Percentiles rank a stretch among this genome's conserved stretches.
Evolutionary conservation across 1,140 invertebrate genomes (phyloP).

Genomic region (Asobara japonica): DNA sequence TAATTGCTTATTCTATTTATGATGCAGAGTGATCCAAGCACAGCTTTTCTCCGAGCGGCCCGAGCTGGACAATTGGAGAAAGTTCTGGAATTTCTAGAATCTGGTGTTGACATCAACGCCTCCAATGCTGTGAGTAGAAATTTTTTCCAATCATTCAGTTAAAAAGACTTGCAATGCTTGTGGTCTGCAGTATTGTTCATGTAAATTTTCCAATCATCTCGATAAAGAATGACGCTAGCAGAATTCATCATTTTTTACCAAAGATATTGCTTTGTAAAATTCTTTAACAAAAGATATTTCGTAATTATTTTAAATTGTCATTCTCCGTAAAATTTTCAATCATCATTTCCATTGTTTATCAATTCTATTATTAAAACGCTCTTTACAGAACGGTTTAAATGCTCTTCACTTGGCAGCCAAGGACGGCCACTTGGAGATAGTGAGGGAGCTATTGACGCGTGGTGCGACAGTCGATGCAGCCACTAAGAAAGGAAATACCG

Average conservation of each 20-base stretch:
- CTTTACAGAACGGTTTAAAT: slow-evolving; percentile 92
- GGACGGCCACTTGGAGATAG: slow-evolving; percentile 96
- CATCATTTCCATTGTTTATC: not conserved
- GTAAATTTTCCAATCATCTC: not conserved
- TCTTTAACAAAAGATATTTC: not conserved
- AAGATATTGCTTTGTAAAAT: not conserved
- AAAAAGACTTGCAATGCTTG: not conserved
- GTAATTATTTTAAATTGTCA: not conserved
- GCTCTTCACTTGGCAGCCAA: slow-evolving; percentile 97
- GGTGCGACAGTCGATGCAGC: slow-evolving; percentile 95
- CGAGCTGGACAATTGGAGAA: slow-evolving; percentile 96
- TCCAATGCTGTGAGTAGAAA: slow-evolving; percentile 89
- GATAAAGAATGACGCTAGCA: not conserved
- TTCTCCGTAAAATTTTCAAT: not conserved
- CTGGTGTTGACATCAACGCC: slow-evolving; percentile 95
- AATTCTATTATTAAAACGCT: slow-evolving; percentile 14
- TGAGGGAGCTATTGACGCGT: slow-evolving; percentile 88
- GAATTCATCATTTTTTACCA: not conserved
- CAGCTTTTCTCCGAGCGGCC: slow-evolving; percentile 91
- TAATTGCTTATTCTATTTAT: slow-evolving; percentile 45
- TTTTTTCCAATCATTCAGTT: not conserved
- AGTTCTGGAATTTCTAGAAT: slow-evolving; percentile 93
- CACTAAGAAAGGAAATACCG: slow-evolving; percentile 99
- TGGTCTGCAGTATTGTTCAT: not conserved
- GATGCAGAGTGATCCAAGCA: slow-evolving; percentile 83